phyloP scores from a whole-genome alignment of 2,797 vertebrate genomes.

The Sibirionetta formosa region DNA sequence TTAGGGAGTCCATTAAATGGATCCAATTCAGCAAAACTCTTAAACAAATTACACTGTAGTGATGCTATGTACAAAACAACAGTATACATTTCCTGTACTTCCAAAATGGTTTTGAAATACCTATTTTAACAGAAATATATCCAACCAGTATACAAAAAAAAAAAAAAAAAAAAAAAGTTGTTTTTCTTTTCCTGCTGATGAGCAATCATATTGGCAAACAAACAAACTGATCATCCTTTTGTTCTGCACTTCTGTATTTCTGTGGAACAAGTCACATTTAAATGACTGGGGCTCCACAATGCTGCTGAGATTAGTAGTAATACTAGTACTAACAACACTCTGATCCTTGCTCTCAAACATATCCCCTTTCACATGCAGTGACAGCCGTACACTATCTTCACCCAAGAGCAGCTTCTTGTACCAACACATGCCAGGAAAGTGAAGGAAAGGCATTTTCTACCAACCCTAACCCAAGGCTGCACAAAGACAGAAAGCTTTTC shows the following conservation, averaged over 20 bases:
- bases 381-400: not conserved
- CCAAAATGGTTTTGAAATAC: not conserved
- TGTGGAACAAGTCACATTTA: not conserved
- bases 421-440: not conserved
- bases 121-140: not conserved
- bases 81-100: not conserved
- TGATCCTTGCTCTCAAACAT: not conserved
- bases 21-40: not conserved
- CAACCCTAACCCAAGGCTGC: not conserved
- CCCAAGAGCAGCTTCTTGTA: not conserved
- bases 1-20: not conserved
- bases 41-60: not conserved
- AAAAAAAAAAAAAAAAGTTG: not conserved
- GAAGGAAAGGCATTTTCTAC: not conserved
- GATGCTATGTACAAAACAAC: not conserved
- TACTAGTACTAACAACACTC: not conserved
- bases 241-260: accelerated
- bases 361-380: not conserved
- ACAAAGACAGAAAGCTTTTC: not conserved
- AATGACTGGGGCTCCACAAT: not conserved
- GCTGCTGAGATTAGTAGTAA: not conserved
- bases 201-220: not conserved
- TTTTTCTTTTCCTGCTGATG: not conserved
- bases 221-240: not conserved
- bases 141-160: not conserved